phyloP scores from a whole-genome alignment of 1,140 invertebrate genomes.

The Papilio aristodemus region DNA sequence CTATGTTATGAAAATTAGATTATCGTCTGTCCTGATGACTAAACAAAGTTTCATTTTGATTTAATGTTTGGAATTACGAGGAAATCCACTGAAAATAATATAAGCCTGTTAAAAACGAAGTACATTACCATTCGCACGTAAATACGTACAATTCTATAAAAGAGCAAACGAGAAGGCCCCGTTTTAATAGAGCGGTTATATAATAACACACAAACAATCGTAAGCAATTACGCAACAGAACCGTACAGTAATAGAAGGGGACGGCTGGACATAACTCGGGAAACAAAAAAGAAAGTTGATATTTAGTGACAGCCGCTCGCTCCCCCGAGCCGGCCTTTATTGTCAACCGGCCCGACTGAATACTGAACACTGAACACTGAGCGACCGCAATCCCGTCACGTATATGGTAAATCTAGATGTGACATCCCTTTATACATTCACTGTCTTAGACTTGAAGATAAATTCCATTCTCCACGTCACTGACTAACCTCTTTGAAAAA shows the following conservation, averaged over 20 bases:
- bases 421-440: slow-evolving; percentile 23
- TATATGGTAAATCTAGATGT: slow-evolving; percentile 31
- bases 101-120: not conserved
- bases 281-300: slow-evolving; percentile 59
- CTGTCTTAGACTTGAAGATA: slow-evolving; percentile 3
- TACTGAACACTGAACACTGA: slow-evolving; percentile 40
- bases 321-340: slow-evolving; percentile 47
- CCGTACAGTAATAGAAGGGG: slow-evolving; percentile 35
- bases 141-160: not conserved
- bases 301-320: slow-evolving; percentile 60
- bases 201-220: slow-evolving; percentile 29
- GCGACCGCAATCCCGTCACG: slow-evolving; percentile 35
- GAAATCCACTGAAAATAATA: not conserved
- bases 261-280: slow-evolving; percentile 35
- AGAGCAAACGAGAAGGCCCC: not conserved
- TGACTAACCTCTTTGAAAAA: not conserved
- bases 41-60: too few species aligned
- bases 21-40: too few species aligned
- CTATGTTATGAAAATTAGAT: too few species aligned
- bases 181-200: slow-evolving; percentile 13
- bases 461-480: slow-evolving; percentile 8
- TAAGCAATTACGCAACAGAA: slow-evolving; percentile 45
- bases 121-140: not conserved
- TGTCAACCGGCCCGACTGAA: slow-evolving; percentile 46
- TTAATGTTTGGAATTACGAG: too few species aligned